These are phyloP conservation scores for Cuculus canorus DNA, from an alignment of 2,797 vertebrate species.

Conservation along the genomic window DNA sequence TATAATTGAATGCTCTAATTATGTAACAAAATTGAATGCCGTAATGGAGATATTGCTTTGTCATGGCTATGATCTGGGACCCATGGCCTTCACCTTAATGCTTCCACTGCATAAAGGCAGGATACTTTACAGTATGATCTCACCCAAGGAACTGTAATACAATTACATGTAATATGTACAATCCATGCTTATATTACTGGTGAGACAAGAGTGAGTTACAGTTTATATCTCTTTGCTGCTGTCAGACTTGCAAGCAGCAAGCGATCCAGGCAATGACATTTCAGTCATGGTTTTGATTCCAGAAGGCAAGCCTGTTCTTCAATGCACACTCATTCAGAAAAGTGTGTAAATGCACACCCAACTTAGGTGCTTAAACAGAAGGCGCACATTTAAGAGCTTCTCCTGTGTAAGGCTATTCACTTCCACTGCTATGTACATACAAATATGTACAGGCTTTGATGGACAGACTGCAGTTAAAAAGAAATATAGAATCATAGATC, in stretches of 20 bases:
- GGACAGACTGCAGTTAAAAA: background rate
- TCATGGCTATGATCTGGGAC: background rate
- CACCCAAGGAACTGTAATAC: background rate
- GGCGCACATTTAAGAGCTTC: background rate
- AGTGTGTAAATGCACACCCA: background rate
- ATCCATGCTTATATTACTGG: rapidly evolving
- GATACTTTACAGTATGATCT: background rate
- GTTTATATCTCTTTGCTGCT: background rate
- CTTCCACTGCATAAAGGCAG: background rate
- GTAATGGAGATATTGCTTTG: background rate
- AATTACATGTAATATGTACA: background rate
- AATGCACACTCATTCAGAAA: background rate
- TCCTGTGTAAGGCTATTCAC: background rate
- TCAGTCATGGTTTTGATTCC: background rate
- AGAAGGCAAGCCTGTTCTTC: background rate
- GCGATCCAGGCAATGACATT: background rate
- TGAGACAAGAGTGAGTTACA: background rate
- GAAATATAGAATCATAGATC: too few relatives aligned
- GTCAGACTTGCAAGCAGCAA: background rate
- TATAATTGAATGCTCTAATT: conserved; percentile 51
- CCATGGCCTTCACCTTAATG: background rate
- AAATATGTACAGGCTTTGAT: background rate
- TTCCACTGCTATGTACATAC: background rate
- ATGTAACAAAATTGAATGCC: conserved; percentile 18
- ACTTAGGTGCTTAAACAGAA: background rate